phyloP scores from a whole-genome alignment of 64 coral and sea anemone genomes.

The Orbicella faveolata region DNA sequence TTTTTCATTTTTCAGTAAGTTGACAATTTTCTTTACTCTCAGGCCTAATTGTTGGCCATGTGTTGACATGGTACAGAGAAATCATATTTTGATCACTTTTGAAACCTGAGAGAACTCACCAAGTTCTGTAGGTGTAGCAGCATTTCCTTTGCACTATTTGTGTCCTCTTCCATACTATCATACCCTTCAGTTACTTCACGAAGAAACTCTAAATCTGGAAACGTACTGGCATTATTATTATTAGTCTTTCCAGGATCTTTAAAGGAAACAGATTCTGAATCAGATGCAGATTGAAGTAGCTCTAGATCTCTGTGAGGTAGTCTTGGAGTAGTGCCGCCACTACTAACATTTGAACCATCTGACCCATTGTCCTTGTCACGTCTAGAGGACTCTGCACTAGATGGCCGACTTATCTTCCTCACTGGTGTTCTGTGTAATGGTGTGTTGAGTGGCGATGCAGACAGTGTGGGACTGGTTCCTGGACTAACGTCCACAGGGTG shows the following conservation, averaged over 20 bases:
- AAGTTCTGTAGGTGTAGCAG: conserved; percentile 73
- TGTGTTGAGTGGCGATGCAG: conserved; percentile 14
- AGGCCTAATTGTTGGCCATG: no score
- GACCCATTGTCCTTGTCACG: conserved; percentile 9
- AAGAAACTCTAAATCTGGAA: conserved; percentile 62
- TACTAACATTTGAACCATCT: conserved; percentile 20
- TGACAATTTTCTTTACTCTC: not conserved
- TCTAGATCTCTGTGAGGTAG: conserved; percentile 6
- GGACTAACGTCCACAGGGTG: not conserved
- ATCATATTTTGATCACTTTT: no score
- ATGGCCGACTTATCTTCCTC: not conserved
- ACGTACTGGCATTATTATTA: not conserved
- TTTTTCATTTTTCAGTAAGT: no score
- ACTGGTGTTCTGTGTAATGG: conserved; percentile 13
- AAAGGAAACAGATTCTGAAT: conserved; percentile 45
- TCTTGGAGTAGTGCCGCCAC: conserved; percentile 1
- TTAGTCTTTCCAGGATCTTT: not conserved
- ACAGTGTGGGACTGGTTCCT: not conserved
- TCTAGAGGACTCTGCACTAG: not conserved
- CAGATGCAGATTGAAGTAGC: conserved; percentile 45
- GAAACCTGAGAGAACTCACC: conserved; percentile 46
- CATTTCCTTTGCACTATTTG: conserved; percentile 52
- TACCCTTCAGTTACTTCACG: conserved; percentile 76
- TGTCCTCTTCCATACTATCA: conserved; percentile 86
- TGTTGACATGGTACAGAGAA: no score